A percentile compares a stretch with the other conserved stretches of the same genome.
These are phyloP conservation scores for Lasioglossum leucozonium DNA, from an alignment of 2,888 invertebrate species.

Conservation along the genomic window DNA sequence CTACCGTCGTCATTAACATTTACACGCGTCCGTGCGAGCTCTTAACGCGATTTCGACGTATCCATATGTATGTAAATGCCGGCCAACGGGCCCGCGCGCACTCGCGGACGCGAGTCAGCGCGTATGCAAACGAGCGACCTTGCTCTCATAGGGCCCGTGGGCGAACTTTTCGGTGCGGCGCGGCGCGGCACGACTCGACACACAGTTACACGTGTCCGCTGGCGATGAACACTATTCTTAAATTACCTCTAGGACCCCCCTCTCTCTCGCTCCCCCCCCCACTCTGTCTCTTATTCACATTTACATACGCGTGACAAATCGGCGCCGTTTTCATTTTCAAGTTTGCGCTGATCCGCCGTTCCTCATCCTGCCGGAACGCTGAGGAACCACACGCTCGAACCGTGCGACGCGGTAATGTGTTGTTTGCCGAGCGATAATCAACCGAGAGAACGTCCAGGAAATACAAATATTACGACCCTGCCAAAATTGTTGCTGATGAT, in stretches of 20 bases:
- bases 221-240: conserved; percentile 30
- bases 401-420: neutral
- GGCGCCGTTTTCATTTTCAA: conserved; percentile 25
- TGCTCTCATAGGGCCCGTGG: conserved; percentile 46
- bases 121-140: conserved; percentile 59
- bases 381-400: neutral
- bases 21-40: conserved; percentile 71
- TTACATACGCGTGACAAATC: conserved; percentile 42
- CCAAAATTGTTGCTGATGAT: no score
- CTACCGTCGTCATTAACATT: conserved; percentile 80
- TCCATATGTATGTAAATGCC: conserved; percentile 76
- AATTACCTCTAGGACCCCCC: conserved; percentile 24
- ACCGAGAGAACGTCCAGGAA: neutral
- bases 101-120: conserved; percentile 18
- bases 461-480: neutral
- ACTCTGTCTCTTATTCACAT: neutral
- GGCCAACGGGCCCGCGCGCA: conserved; percentile 1
- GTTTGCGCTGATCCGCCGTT: conserved; percentile 23
- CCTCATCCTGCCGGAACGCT: conserved; percentile 3
- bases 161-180: conserved; percentile 51
- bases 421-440: neutral
- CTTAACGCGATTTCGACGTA: conserved; percentile 74
- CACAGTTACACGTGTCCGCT: conserved; percentile 49
- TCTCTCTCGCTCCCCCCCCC: neutral
- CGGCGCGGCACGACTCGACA: neutral